phyloP scores from a whole-genome alignment of 2,888 invertebrate species.

The Eulithis testata region DNA sequence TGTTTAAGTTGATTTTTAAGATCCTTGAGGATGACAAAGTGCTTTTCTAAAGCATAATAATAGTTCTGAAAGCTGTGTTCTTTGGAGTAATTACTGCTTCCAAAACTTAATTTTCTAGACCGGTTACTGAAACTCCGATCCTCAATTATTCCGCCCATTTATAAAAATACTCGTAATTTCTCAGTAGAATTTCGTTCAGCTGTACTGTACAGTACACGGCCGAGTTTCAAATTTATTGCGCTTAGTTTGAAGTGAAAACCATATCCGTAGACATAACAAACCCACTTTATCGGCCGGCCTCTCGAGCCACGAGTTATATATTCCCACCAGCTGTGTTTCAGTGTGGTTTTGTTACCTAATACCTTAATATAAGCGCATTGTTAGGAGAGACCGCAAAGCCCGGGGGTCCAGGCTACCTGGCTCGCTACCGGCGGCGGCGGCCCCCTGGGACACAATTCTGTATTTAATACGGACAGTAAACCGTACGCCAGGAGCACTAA shows the following conservation, averaged over 20 bases:
- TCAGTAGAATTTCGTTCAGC: conserved; percentile 16
- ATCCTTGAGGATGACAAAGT: too few relatives aligned
- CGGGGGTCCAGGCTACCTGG: conserved; percentile 25
- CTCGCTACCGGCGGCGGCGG: conserved; percentile 15
- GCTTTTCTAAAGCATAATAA: too few relatives aligned
- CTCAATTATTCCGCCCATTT: conserved; percentile 7
- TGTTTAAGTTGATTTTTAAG: too few relatives aligned
- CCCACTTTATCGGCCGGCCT: conserved; percentile 26
- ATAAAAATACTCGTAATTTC: conserved; percentile 19
- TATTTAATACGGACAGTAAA: conserved; percentile 39
- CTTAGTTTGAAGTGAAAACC: conserved; percentile 32
- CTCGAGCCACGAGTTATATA: conserved; percentile 30
- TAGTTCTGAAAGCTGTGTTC: too few relatives aligned
- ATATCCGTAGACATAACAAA: conserved; percentile 28
- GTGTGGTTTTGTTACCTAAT: conserved; percentile 34
- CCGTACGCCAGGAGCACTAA: conserved; percentile 29
- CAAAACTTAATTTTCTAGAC: conserved; percentile 1
- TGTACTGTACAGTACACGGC: conserved; percentile 17
- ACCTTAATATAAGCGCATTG: conserved; percentile 36
- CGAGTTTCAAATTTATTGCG: conserved; percentile 36
- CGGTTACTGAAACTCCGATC: conserved; percentile 8
- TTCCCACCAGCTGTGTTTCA: conserved; percentile 30
- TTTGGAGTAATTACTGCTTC: not conserved
- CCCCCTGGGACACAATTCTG: conserved; percentile 32
- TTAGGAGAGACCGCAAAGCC: conserved; percentile 31